Base-by-base conservation (phyloP, 92 coral and sea anemone genomes). In the Palythoa grandiflora region DNA sequence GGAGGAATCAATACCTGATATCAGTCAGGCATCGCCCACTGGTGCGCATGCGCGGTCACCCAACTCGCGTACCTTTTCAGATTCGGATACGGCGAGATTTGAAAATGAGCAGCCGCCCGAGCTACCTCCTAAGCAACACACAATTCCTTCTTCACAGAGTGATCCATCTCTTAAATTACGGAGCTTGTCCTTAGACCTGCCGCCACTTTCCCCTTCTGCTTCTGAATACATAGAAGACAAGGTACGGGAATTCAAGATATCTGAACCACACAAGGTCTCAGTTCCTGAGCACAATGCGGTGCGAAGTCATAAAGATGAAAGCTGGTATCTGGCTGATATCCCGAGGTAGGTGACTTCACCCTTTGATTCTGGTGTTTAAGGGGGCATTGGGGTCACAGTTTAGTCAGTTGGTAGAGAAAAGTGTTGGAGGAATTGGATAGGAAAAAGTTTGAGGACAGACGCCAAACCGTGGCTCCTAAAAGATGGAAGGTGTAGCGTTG, bases 51-150 rank as follows among this genome's bases (percentile, higher is more conserved):
- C 61, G 61, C 61, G 10, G 39, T 17, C 88, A 59, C 14, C 84
- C 15, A 77, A 89, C 17, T 57, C 70, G 1, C 86, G 89, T 63
- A 59, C 92, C 16, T 38, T 84, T 2, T 92, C 94, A 11, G 94
- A 89, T 51, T 92, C 94, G 53, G 79, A 80, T 87, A 61, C 80
- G 60, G 28, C 71, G 63, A 48, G 53, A 38, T 72, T 40, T 71
- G 72, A 83, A 5, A 84, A 51, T 54, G 38, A 70, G 9, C 3
- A 51, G 1, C 36, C 78, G 10, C 84, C 68, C 40, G 83, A 63
- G 50, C 59, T 44, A 14, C 80, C 68, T 19, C 60, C 77, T 16
- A 77, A 72, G 37, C 60, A 59, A 5, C 60, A 38, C 53, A 70
- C 60, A 28, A 3, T 87, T 14, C 84, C 11, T 70, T 77, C 66